Percentiles rank a stretch among this genome's conserved stretches.
phyloP scores from a whole-genome alignment of 2,888 invertebrate genomes.

The Cantharis rufa region DNA sequence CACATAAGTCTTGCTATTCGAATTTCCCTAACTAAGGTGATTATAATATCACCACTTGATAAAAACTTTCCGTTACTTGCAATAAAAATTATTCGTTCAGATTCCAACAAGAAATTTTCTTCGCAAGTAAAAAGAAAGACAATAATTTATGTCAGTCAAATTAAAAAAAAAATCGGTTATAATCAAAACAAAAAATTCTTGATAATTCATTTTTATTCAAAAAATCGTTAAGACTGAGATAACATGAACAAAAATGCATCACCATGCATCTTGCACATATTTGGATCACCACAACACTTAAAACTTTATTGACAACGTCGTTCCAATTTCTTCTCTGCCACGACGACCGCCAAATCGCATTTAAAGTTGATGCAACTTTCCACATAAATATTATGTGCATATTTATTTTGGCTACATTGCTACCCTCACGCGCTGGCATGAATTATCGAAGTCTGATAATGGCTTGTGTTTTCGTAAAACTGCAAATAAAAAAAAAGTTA shows the following conservation, averaged over 20 bases:
- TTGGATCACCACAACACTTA: constrained; percentile 24
- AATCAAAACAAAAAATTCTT: constrained; percentile 6
- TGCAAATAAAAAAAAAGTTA: constrained; percentile 8
- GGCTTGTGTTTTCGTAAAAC: constrained; percentile 27
- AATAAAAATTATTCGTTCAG: constrained; percentile 27
- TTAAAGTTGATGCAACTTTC: constrained; percentile 11
- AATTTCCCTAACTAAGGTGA: constrained; percentile 31
- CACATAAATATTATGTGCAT: constrained; percentile 16
- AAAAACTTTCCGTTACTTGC: constrained; percentile 34
- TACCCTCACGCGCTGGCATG: constrained; percentile 28
- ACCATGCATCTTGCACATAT: neutral
- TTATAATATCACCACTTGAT: constrained; percentile 32
- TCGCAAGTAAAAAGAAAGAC: constrained; percentile 34
- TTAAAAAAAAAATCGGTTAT: constrained; percentile 8
- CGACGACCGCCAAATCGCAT: constrained; percentile 12
- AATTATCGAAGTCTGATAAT: constrained; percentile 25
- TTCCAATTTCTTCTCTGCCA: constrained; percentile 19
- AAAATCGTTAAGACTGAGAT: neutral
- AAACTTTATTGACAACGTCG: constrained; percentile 21
- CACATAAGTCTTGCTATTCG: constrained; percentile 26
- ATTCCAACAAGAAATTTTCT: constrained; percentile 18
- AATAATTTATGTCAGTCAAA: constrained; percentile 22
- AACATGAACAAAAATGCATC: constrained; percentile 18
- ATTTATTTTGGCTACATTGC: neutral
- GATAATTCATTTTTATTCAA: constrained; percentile 11